Evolutionary conservation across 2,113 vertebrate species (phyloP).

Genomic region (Gopherus evgoodei): DNA sequence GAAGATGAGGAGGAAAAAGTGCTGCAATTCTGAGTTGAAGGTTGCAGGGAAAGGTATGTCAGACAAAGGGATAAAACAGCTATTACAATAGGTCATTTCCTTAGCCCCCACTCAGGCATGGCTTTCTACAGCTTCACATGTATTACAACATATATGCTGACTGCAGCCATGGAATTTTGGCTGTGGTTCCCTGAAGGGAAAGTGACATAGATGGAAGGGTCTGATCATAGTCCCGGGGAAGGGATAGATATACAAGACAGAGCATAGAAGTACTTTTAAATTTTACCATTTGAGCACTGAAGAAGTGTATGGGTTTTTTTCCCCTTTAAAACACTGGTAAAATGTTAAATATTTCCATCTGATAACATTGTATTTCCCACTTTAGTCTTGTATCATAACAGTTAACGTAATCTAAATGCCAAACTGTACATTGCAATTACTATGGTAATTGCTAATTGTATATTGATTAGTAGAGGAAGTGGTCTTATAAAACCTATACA

Average conservation of each 20-base stretch:
- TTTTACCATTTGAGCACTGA: not conserved
- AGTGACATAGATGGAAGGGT: not conserved
- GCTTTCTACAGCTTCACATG: not conserved
- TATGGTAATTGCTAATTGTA: slow-evolving; percentile 44
- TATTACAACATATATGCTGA: not conserved
- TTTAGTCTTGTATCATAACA: slow-evolving; percentile 2
- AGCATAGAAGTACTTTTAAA: not conserved
- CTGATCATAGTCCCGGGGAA: accelerated
- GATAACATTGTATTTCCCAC: slow-evolving; percentile 26
- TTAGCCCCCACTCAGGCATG: not conserved
- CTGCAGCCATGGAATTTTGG: not conserved
- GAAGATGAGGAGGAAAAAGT: not conserved
- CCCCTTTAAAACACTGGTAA: not conserved
- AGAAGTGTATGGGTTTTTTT: not conserved
- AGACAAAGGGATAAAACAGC: not conserved
- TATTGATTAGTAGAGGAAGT: slow-evolving; percentile 52
- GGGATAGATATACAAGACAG: not conserved
- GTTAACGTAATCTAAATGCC: not conserved
- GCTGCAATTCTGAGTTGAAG: not conserved
- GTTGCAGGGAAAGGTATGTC: not conserved
- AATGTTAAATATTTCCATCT: slow-evolving; percentile 1
- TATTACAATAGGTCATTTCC: not conserved
- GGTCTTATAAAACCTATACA: slow-evolving; percentile 13
- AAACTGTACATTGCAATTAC: slow-evolving; percentile 40
- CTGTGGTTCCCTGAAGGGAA: not conserved